A percentile compares a stretch with the other conserved stretches of the same genome.
These are phyloP conservation scores for Sternotherus odoratus DNA, from an alignment of 2,797 vertebrate species.

Conservation along the genomic window DNA sequence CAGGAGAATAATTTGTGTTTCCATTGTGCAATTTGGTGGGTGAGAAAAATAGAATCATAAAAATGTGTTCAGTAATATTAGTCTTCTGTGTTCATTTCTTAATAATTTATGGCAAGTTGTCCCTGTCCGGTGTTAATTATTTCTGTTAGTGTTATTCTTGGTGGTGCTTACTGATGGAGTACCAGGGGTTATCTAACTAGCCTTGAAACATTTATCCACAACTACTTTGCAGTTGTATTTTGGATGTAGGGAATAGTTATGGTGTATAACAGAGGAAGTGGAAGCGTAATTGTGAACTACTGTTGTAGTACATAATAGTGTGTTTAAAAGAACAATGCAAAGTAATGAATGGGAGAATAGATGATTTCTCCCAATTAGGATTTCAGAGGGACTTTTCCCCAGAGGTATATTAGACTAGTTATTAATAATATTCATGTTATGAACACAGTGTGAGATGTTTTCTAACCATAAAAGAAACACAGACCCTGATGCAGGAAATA, in stretches of 20 bases:
- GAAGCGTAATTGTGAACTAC: background rate
- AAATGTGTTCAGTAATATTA: background rate
- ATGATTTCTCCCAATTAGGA: background rate
- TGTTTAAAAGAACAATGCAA: background rate
- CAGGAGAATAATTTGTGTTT: background rate
- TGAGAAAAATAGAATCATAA: background rate
- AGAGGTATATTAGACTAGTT: background rate
- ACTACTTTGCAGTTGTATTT: background rate
- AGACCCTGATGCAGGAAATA: too few relatives aligned
- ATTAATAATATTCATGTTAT: background rate
- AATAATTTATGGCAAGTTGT: background rate
- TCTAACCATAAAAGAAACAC: too few relatives aligned
- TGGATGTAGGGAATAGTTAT: background rate
- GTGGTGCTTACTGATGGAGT: background rate
- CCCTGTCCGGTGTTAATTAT: background rate
- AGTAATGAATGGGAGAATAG: background rate
- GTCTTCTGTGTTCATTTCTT: background rate
- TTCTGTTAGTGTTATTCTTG: background rate
- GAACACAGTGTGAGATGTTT: too few relatives aligned
- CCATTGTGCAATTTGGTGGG: accelerated
- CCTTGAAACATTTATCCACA: background rate
- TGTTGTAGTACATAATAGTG: background rate
- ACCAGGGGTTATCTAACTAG: background rate
- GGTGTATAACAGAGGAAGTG: background rate
- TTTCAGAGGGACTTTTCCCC: background rate